A percentile compares a stretch with the other conserved stretches of the same genome.
Evolutionary conservation across 2,797 vertebrate genomes (phyloP).

Genomic region (Brotula barbata): DNA sequence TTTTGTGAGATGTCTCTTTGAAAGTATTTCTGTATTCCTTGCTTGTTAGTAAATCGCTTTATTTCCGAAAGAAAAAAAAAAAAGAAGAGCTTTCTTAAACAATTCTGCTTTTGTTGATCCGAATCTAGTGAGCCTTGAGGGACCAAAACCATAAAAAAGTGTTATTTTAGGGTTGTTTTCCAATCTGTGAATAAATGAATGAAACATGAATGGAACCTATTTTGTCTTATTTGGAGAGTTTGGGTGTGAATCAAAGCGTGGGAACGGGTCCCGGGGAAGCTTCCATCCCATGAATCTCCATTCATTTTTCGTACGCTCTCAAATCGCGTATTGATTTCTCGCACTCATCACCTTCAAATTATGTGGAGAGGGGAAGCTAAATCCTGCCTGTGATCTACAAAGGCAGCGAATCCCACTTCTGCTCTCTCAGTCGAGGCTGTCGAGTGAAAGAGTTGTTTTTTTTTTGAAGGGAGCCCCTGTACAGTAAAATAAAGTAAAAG

Average conservation of each 20-base stretch:
- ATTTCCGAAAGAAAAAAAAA: conserved; percentile 53
- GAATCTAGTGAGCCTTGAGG: conserved; percentile 72
- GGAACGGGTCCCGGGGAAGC: conserved; percentile 24
- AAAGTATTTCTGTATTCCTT: conserved; percentile 74
- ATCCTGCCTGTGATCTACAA: conserved; percentile 44
- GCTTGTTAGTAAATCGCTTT: conserved; percentile 73
- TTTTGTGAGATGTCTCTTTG: conserved; percentile 72
- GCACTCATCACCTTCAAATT: conserved; percentile 51
- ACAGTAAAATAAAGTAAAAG: too few relatives aligned
- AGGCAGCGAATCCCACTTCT: conserved; percentile 32
- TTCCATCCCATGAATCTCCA: conserved; percentile 40
- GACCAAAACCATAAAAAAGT: conserved; percentile 77
- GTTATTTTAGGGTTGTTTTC: conserved; percentile 78
- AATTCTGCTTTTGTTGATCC: conserved; percentile 69
- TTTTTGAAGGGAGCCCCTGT: too few relatives aligned
- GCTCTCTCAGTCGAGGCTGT: not conserved
- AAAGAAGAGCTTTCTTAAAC: conserved; percentile 66
- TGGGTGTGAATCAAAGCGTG: conserved; percentile 26
- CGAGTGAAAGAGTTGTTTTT: too few relatives aligned
- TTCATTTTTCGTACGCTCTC: conserved; percentile 27
- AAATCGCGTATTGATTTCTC: conserved; percentile 54
- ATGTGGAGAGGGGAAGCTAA: conserved; percentile 42
- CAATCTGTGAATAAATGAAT: conserved; percentile 83
- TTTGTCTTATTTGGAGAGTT: conserved; percentile 39
- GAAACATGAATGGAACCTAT: conserved; percentile 49